phyloP scores from a whole-genome alignment of 2,113 vertebrate species.

The Raja brachyura region DNA sequence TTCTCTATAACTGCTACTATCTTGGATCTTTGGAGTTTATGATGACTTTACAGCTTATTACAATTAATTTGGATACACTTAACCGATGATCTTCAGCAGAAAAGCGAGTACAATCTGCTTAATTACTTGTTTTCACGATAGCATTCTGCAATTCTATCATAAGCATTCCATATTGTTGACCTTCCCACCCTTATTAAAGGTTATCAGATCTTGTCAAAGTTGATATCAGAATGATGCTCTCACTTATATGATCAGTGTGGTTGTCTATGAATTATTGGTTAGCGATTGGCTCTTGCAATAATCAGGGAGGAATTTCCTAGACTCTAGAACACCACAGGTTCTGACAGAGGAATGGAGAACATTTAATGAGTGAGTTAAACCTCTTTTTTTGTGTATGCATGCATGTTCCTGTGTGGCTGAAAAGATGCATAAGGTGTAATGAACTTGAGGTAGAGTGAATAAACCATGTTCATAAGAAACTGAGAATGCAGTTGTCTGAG shows the following conservation, averaged over 20 bases:
- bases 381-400: too few relatives aligned
- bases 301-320: background rate
- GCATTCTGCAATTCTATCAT: background rate
- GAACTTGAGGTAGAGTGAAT: background rate
- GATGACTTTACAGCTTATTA: background rate
- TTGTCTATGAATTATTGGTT: background rate
- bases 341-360: too few relatives aligned
- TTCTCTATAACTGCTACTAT: background rate
- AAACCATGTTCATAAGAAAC: background rate
- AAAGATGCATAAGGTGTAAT: background rate
- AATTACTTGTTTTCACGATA: background rate
- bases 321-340: background rate
- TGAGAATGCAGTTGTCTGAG: background rate
- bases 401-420: too few relatives aligned
- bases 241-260: background rate
- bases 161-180: background rate
- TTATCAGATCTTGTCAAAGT: background rate
- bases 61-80: background rate
- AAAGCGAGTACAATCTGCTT: too few relatives aligned
- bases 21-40: background rate
- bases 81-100: background rate
- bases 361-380: background rate
- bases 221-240: background rate
- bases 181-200: background rate
- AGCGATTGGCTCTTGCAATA: background rate